Evolutionary conservation across 2,888 invertebrate species (phyloP).

Genomic region (Sialis fuliginosa): DNA sequence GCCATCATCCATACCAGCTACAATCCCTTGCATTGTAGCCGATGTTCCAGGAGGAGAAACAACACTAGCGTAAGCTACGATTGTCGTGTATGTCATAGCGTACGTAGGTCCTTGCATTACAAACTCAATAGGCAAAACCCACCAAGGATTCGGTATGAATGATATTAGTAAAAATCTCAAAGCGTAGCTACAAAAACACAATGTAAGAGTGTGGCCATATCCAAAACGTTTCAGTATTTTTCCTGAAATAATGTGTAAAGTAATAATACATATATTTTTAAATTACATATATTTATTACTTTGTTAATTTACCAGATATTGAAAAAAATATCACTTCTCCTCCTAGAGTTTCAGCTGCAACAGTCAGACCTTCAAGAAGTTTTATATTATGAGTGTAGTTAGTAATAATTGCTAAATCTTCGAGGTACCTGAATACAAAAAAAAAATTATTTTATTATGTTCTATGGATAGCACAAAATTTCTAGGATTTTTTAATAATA

Average conservation of each 20-base stretch:
- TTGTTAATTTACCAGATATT: constrained; percentile 34
- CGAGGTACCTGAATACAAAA: constrained; percentile 41
- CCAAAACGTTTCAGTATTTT: constrained; percentile 64
- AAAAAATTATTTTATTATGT: no score
- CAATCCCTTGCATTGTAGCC: constrained; percentile 71
- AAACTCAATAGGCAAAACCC: constrained; percentile 60
- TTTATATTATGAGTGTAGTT: constrained; percentile 48
- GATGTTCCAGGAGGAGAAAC: constrained; percentile 44
- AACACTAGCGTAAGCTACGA: constrained; percentile 44
- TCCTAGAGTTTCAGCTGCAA: constrained; percentile 61
- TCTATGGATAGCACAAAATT: no score
- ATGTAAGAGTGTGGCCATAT: constrained; percentile 56
- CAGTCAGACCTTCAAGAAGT: constrained; percentile 59
- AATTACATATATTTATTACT: not conserved
- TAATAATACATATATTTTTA: not conserved
- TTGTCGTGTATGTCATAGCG: constrained; percentile 67
- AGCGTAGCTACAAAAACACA: constrained; percentile 61
- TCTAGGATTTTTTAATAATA: no score
- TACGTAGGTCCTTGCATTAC: constrained; percentile 75
- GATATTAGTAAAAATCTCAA: constrained; percentile 59
- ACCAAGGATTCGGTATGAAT: constrained; percentile 63
- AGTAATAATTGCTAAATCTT: constrained; percentile 49
- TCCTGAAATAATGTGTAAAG: constrained; percentile 27
- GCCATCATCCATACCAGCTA: constrained; percentile 80
- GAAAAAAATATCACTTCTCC: constrained; percentile 66